Evolutionary conservation across 1,140 invertebrate species (phyloP).

Genomic region (Andricus grossulariae): DNA sequence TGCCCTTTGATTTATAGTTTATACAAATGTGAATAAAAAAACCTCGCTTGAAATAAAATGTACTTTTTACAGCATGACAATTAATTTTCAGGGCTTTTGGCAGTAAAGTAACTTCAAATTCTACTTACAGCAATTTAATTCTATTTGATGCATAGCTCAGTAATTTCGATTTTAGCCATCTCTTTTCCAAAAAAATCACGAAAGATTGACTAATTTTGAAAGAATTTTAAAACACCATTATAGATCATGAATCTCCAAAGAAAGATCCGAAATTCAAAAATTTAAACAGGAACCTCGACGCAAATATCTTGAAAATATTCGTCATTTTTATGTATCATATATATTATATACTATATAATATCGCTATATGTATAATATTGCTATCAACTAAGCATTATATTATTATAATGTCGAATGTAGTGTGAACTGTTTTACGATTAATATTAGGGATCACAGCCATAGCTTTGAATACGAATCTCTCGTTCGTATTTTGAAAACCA

Average conservation of each 20-base stretch:
- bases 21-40: slow-evolving; percentile 32
- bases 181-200: not conserved
- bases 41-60: not conserved
- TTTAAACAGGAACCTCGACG: slow-evolving; percentile 34
- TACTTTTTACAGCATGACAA: slow-evolving; percentile 7
- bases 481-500: slow-evolving; percentile 72
- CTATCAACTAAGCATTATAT: slow-evolving; percentile 55
- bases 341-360: slow-evolving; percentile 52
- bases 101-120: not conserved
- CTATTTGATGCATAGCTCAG: not conserved
- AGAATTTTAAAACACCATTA: slow-evolving; percentile 36
- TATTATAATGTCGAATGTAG: slow-evolving; percentile 66
- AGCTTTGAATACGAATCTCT: slow-evolving; percentile 75
- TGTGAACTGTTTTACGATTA: slow-evolving; percentile 70
- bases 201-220: not conserved
- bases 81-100: not conserved
- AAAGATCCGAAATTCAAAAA: slow-evolving; percentile 46
- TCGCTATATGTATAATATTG: slow-evolving; percentile 43
- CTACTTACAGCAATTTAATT: not conserved
- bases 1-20: slow-evolving; percentile 51
- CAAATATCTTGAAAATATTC: slow-evolving; percentile 61
- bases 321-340: slow-evolving; percentile 53
- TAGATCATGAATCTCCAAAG: slow-evolving; percentile 33
- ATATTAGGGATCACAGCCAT: slow-evolving; percentile 73
- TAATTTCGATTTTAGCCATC: not conserved